Conservation (phyloP, 1,140 invertebrate species). For the Calephelis nemesis region DNA sequence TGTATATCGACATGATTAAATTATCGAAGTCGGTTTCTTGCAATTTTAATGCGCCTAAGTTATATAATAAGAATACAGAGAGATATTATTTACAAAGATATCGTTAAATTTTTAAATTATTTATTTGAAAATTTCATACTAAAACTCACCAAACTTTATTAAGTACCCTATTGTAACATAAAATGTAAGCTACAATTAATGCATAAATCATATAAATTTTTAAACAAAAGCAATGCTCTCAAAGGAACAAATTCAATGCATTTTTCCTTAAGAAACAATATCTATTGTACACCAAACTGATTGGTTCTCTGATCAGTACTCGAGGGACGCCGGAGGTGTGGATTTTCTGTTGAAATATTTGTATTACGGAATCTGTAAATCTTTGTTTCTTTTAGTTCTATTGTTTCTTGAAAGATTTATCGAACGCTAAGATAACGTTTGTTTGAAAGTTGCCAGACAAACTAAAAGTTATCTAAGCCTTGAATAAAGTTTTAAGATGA, state of each 20-base stretch:
- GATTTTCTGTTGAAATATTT: conserved; percentile 22
- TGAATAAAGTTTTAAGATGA: not conserved
- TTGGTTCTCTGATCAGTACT: conserved; percentile 24
- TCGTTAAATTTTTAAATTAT: too few relatives aligned
- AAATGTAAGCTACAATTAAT: not conserved
- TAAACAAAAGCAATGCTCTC: conserved; percentile 20
- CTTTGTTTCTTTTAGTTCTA: conserved; percentile 22
- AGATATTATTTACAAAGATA: too few relatives aligned
- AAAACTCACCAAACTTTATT: too few relatives aligned
- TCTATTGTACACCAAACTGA: conserved; percentile 23
- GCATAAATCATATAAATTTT: conserved; percentile 19
- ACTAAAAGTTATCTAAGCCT: not conserved
- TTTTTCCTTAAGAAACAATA: conserved; percentile 24
- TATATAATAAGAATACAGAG: too few relatives aligned
- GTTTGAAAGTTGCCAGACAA: conserved; percentile 5
- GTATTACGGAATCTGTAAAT: conserved; percentile 18
- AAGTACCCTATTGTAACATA: too few relatives aligned
- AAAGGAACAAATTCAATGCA: conserved; percentile 14
- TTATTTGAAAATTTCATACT: too few relatives aligned
- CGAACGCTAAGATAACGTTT: not conserved
- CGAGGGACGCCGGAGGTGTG: conserved; percentile 15
- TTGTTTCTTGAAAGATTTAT: conserved; percentile 21
- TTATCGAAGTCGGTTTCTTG: too few relatives aligned
- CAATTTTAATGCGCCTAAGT: too few relatives aligned
- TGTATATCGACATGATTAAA: too few relatives aligned